Percentiles rank a stretch among this genome's conserved stretches.
Conservation (phyloP, 2,797 vertebrate species). For the Ctenopoma multispine region DNA sequence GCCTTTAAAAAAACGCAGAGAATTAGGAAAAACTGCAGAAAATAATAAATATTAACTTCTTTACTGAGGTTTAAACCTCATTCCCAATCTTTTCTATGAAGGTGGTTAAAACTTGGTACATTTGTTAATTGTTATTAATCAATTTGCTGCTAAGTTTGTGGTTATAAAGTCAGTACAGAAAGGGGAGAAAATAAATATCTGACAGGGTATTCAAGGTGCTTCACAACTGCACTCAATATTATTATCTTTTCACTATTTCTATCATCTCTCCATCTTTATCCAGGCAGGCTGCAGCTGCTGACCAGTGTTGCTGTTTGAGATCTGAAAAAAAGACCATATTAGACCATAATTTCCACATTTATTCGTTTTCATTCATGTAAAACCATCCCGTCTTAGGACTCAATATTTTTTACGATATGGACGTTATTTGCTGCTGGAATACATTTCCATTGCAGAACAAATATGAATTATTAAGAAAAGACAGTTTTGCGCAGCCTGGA, state of each 20-base stretch:
- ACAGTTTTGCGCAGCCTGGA: constrained; percentile 65
- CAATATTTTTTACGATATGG: constrained; percentile 43
- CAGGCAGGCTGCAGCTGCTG: constrained; percentile 57
- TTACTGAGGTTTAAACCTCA: background rate
- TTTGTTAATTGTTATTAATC: background rate
- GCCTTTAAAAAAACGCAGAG: background rate
- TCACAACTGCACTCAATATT: background rate
- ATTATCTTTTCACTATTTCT: background rate
- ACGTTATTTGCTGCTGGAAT: constrained; percentile 73
- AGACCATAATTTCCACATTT: constrained; percentile 32
- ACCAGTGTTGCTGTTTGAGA: constrained; percentile 69
- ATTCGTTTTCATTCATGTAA: constrained; percentile 31
- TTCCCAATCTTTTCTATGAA: background rate
- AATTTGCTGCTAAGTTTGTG: constrained; percentile 3
- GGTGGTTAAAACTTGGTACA: background rate
- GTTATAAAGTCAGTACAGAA: background rate
- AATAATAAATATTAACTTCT: background rate
- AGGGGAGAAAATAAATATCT: background rate
- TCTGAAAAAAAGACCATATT: constrained; percentile 44
- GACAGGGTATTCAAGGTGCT: constrained; percentile 23
- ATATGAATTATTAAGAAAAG: constrained; percentile 76
- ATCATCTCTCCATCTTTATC: constrained; percentile 20
- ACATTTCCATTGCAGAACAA: constrained; percentile 80
- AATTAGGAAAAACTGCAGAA: background rate
- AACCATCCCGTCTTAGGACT: constrained; percentile 37